phyloP scores from a whole-genome alignment of 53 echinoderm and acorn worm genomes.

The Zoroaster sp. region DNA sequence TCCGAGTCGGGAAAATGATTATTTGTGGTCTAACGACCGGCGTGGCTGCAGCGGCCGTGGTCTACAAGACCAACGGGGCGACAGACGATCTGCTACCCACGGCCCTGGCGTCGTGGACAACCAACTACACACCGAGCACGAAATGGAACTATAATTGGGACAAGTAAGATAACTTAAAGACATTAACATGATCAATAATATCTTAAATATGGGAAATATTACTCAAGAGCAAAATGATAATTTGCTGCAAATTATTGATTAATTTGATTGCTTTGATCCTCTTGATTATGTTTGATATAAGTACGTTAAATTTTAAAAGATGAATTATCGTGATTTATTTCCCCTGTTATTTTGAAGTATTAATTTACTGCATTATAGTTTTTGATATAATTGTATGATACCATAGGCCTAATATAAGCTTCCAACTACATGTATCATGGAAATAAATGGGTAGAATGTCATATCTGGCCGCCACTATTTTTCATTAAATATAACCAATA shows the following conservation, averaged over 20 bases:
- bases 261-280: neutral
- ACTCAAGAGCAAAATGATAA: no score
- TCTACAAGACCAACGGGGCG: constrained; percentile 22
- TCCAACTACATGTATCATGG: no score
- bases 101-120: constrained; percentile 67
- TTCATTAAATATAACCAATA: no score
- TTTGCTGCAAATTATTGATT: no score
- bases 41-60: constrained; percentile 54
- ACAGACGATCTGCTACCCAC: constrained; percentile 35
- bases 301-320: neutral
- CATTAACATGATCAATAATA: neutral
- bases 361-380: no score
- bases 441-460: no score
- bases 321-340: neutral
- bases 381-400: no score
- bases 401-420: no score
- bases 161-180: constrained; percentile 35
- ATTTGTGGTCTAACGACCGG: constrained; percentile 74
- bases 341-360: no score
- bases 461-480: no score
- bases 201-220: no score
- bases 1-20: constrained; percentile 28
- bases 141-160: constrained; percentile 97
- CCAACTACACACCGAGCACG: constrained; percentile 67
- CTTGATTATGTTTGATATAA: neutral